phyloP scores from a whole-genome alignment of 2,888 invertebrate genomes.

The Tiphia femorata region DNA sequence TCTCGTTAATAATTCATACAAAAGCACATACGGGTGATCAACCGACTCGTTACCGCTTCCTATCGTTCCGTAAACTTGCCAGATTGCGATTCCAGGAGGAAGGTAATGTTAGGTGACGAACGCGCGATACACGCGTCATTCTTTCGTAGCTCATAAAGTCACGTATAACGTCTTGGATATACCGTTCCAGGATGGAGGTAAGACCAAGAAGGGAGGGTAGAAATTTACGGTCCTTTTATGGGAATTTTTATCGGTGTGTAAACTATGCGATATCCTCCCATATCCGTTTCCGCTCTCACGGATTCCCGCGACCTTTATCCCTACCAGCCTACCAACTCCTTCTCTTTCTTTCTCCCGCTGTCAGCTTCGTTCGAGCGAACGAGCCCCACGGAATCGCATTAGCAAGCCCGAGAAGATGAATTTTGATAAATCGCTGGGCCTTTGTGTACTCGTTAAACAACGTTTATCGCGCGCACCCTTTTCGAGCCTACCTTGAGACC shows the following conservation, averaged over 20 bases:
- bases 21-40: too few relatives aligned
- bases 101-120: too few relatives aligned
- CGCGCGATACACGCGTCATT: conserved; percentile 15
- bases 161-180: conserved; percentile 36
- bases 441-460: conserved; percentile 46
- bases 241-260: conserved; percentile 62
- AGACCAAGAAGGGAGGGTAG: too few relatives aligned
- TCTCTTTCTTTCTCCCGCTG: neutral
- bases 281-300: conserved; percentile 53
- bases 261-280: conserved; percentile 56
- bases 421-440: conserved; percentile 53
- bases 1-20: too few relatives aligned
- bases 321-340: too few relatives aligned
- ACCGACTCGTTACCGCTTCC: too few relatives aligned
- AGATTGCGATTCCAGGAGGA: too few relatives aligned
- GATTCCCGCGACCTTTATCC: conserved; percentile 48
- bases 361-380: neutral
- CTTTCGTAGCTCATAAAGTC: conserved; percentile 46
- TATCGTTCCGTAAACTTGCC: too few relatives aligned
- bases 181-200: too few relatives aligned
- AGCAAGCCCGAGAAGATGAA: conserved; percentile 51
- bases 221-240: conserved; percentile 62
- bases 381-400: conserved; percentile 38
- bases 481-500: too few relatives aligned
- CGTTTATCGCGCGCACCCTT: conserved; percentile 33